Evolutionary conservation across 2,888 invertebrate species (phyloP), one percentile per base, ranked within the genome.

Genomic region (Pachliopta kotzebuea): DNA sequence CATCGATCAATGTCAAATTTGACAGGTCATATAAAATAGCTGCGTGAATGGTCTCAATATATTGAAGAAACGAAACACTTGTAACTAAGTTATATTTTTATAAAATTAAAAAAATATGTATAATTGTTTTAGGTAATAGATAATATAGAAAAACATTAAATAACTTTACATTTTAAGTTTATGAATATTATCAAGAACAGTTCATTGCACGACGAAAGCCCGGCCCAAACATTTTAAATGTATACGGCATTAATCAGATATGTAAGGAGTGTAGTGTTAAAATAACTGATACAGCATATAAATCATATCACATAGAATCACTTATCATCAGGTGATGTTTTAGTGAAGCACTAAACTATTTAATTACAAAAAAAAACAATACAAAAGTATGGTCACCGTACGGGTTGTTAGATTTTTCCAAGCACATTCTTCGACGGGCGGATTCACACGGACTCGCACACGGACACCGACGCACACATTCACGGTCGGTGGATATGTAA

Each of bases 401-500:
- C 70, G 69, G 76, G 76, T 78, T 70, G 76, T 79, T 80, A 79
- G 78, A 85, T 84, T 80, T 81, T 86, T 84, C 86, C 82, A 76
- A 74, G 77, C 78, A 77, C 86, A 88, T 88, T 86, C 88, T 84
- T 78, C 75, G 76, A 73, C 76, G 79, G 74, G 75, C 74, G 79
- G 80, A 84, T 89, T 90, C 90, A 89, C 90, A 89, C 89, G 88
- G 79, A 78, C 75, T 71, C 83, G 78, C 80, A 81, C 83, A 78
- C 69, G 72, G 63, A 68, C 67, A 65, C 66, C 69, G 70, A 74
- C 73, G 74, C 75, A 81, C 77, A 83, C 78, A 80, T 88, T 88
- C 85, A 88, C 89, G 89, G 89, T 88, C 83, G 80, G 78, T 87
- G 88, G 78, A 83, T 89, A 90, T 88, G 89, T 87, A 87, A 88